Evolutionary conservation across 2,797 vertebrate species (phyloP), one percentile per base, ranked within the genome.

Genomic region (Hylomyscus alleni): DNA sequence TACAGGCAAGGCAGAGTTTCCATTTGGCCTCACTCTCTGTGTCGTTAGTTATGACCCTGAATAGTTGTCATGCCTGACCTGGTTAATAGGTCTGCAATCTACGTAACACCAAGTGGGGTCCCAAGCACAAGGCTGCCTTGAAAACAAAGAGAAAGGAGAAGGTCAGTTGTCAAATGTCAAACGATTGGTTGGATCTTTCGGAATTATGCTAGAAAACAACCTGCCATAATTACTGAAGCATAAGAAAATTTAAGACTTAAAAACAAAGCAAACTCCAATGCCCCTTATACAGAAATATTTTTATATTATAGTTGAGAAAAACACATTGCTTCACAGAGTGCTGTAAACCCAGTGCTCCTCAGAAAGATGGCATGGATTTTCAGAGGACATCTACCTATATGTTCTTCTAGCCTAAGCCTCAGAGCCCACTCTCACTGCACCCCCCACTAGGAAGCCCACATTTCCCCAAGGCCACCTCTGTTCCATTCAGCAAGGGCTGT

Each of bases 41-140:
- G 13, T 86, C 69, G 13, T 84, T 31, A 92, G 12, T 92, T 37
- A 80, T 90, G 65, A 62, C 34, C n/a, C 56, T 50, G 56, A 96
- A 54, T n/a, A 82, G 85, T 37, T 80, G 56, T 62, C 37, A 40
- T 52, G 47, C 56, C 62, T 91, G 65, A 58, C 60, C 62, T 91
- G 65, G 82, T 12, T 78, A 92, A 82, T 82, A 75, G 83, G 20
- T 40, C 44, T 8, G 52, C 37, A 29, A 83, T n/a, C 67, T 3
- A 89, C 2, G 10, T 26, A 92, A 86, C 34, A 52, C 81, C 94
- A 47, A 40, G 37, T 65, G 78, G n/a, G 89, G 24, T 1, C 44
- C 44, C 37, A 72, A 95, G 83, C 3, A n/a, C 31, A 80, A 65
- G 15, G 10, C 6, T 80, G 89, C 47, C 67, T 91, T 82, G 75